Base-by-base conservation (phyloP, 2,888 invertebrate species). In the Aleiodes leptofemur region DNA sequence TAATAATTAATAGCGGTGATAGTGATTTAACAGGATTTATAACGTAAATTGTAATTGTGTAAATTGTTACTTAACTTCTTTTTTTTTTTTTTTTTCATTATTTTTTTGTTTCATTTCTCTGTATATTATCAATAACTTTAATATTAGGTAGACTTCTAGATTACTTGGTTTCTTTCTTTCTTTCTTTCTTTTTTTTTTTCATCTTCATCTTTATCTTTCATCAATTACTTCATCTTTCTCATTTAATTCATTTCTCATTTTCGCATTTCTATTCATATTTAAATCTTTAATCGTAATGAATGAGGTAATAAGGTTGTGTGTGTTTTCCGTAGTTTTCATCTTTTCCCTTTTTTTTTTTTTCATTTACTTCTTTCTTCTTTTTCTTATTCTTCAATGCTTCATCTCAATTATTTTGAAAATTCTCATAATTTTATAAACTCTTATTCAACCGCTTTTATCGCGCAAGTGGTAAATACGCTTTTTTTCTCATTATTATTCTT, bases 291-390 rank as follows among this genome's bases (percentile, higher is more conserved):
- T 86, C 83, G 84, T 88, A 86, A 87, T 87, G 85, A 88, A 87
- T 88, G 89, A 89, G 89, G 89, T 89, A 89, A 89, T 88, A 88
- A 87, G 89, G 89, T 89, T 89, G 88, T 87, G 85, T 88, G 83
- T 84, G 84, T 86, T 79, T 82, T 84, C 82, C 81, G 80, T 83
- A 78, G 78, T 82, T 59, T 72, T 68, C 23, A 23, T 69, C 38
- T 72, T 53, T 34, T 43, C 61, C 53, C 16, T 55, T 57, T 50
- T 74, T 38, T 51, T 68, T 71, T 55, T 55, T 59, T 72, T 66
- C 69, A 50, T 50, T 56, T 71, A 23, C 23, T 23, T 23, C 23
- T 23, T 23, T 23, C 23, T 23, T 23, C 23, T 23, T 23, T 23
- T 23, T 23, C 23, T 23, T 50, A 31, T 64, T 68, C 71, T 56